Conservation (phyloP, 2,113 vertebrate genomes). For the Myrmecobius fasciatus region DNA sequence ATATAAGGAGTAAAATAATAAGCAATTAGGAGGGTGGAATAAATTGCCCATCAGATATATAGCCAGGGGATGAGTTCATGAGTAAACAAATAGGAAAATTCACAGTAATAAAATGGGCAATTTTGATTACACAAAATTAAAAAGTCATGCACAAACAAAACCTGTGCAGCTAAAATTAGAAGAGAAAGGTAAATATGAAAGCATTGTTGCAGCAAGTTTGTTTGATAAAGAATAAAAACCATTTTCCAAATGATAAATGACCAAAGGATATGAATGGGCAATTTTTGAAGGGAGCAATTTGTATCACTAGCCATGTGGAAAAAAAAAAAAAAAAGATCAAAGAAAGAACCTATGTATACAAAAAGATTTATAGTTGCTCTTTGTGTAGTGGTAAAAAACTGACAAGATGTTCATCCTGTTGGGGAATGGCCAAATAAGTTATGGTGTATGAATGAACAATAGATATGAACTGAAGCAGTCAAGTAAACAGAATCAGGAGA, state of each 20-base stretch:
- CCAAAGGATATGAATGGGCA: not conserved
- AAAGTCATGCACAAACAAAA: not conserved
- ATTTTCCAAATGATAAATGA: not conserved
- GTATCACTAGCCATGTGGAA: not conserved
- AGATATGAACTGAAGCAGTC: no score
- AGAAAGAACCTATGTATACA: not conserved
- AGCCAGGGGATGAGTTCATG: not conserved
- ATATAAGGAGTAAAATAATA: not conserved
- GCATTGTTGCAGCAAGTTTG: not conserved
- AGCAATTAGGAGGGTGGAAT: not conserved
- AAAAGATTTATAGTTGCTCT: not conserved
- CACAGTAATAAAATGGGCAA: not conserved
- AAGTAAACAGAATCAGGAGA: no score
- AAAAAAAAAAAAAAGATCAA: not conserved
- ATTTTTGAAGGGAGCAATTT: not conserved
- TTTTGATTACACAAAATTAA: not conserved
- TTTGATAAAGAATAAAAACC: not conserved
- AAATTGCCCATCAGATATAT: no score
- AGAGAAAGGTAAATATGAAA: not conserved
- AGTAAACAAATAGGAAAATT: not conserved
- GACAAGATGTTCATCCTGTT: not conserved
- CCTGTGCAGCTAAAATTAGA: not conserved
- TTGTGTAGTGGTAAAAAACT: not conserved
- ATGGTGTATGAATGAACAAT: no score
- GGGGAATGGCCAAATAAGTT: no score